These are phyloP conservation scores for Papilio aristodemus DNA, from an alignment of 1,140 invertebrate species.

Conservation along the genomic window DNA sequence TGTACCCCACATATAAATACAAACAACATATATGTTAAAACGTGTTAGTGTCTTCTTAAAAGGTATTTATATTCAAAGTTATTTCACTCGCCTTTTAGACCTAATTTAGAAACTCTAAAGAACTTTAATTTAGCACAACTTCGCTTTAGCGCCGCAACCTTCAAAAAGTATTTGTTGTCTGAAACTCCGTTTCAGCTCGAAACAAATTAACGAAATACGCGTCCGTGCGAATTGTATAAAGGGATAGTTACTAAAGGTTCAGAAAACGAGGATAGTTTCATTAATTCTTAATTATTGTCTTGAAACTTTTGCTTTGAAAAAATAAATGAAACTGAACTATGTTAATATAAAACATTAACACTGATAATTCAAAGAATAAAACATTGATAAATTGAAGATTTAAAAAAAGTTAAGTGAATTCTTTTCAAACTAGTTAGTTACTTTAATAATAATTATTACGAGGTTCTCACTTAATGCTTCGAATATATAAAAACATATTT, in stretches of 20 bases:
- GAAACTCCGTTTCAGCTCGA: conserved; percentile 30
- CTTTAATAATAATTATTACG: too few relatives aligned
- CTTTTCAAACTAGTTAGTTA: too few relatives aligned
- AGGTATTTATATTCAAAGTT: conserved; percentile 30
- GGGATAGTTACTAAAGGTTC: conserved; percentile 29
- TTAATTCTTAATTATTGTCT: conserved; percentile 28
- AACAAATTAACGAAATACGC: conserved; percentile 34
- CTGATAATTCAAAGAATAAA: neutral
- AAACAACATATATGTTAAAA: conserved; percentile 13
- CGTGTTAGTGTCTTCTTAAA: conserved; percentile 10
- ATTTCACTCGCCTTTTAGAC: conserved; percentile 28
- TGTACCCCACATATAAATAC: conserved; percentile 6
- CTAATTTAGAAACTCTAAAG: conserved; percentile 29
- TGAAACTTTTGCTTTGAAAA: conserved; percentile 7
- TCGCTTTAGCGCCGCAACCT: conserved; percentile 26
- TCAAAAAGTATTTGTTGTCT: conserved; percentile 32
- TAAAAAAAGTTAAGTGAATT: too few relatives aligned
- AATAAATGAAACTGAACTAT: neutral
- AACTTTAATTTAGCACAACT: conserved; percentile 33
- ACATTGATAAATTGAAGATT: too few relatives aligned
- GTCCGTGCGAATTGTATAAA: conserved; percentile 30
- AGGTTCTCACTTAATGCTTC: too few relatives aligned
- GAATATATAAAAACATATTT: too few relatives aligned
- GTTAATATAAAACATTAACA: neutral
- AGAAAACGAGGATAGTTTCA: conserved; percentile 26